Conservation (phyloP, 2,113 vertebrate genomes). For the Pelodiscus sinensis region DNA sequence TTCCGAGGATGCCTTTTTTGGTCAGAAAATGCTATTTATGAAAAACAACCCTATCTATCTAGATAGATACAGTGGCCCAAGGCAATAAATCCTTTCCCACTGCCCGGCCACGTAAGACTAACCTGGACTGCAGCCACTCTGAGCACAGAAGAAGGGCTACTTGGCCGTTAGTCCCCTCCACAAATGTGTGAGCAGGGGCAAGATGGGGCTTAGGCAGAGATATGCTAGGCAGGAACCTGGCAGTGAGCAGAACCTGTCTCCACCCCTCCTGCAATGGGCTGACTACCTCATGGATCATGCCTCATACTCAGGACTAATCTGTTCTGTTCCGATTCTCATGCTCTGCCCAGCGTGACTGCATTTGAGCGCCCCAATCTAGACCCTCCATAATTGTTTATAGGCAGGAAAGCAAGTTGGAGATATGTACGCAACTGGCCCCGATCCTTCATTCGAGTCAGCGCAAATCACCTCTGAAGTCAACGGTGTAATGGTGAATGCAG, state of each 20-base stretch:
- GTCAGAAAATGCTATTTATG: too few species aligned
- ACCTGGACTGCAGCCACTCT: neutral
- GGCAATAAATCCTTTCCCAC: neutral
- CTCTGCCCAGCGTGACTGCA: neutral
- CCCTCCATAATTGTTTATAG: neutral
- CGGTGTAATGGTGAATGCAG: fast-evolving
- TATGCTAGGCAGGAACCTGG: fast-evolving
- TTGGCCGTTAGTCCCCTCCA: neutral
- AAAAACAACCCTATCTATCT: too few species aligned
- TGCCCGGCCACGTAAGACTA: fast-evolving
- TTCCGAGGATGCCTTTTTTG: too few species aligned
- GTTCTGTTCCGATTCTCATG: neutral
- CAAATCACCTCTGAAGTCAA: neutral
- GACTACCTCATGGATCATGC: too few species aligned
- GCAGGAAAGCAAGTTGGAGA: neutral
- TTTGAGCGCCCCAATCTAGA: neutral
- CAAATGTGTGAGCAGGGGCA: neutral
- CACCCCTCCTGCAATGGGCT: neutral
- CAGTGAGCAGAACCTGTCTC: neutral
- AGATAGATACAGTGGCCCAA: fast-evolving
- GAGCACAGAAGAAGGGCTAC: neutral
- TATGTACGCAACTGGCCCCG: neutral
- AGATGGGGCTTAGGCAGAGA: neutral
- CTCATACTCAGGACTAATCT: neutral
- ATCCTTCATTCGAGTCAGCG: neutral